Base-by-base conservation (phyloP, 2,888 invertebrate species). In the Amaurobius ferox region DNA sequence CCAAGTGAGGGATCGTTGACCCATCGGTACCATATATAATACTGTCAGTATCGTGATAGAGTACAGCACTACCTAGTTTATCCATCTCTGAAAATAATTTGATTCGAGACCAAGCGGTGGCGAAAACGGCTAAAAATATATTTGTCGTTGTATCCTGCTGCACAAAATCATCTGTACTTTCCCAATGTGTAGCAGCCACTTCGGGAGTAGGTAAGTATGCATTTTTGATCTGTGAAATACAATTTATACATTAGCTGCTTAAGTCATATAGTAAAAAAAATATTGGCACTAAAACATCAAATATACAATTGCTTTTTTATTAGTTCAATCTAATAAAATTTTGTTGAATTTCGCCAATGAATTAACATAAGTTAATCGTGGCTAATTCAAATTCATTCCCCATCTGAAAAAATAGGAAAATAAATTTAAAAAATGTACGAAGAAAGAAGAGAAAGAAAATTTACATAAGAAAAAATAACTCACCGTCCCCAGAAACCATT, bases 31-130 rank as follows among this genome's bases (percentile, higher is more conserved):
- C 1, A n/a, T 68, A 68, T 16, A 68, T 68, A 9, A 68, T 19
- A 1, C 35, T 35, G 26, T 68, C 68, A 5, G 68, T 35, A 13
- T 68, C 68, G 23, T 39, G 39, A 35, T 68, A 68, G 35, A 68
- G 19, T 0, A 68, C 68, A 9, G 13, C 39, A 7, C 39, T 35
- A 1, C 19, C 68, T 1, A 68, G 23, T 19, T 68, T 68, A 1
- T 68, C 68, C 68, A 68, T 68, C 39, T 68, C 68, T 1, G 1
- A 23, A n/a, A 28, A 23, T 0, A 76, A n/a, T 0, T 76, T 66
- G n/a, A 76, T 19, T n/a, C 76, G 13, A 0, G 40, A 40, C 66
- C 48, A 48, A 26, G 29, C 70, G 1, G 70, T 71, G 16, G 70
- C 44, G 19, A 71, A 71, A 1, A 44, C 29, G 6, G 70, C 70